Base-by-base conservation (phyloP, 2,113 vertebrate species). In the Oxygymnocypris stewartii region DNA sequence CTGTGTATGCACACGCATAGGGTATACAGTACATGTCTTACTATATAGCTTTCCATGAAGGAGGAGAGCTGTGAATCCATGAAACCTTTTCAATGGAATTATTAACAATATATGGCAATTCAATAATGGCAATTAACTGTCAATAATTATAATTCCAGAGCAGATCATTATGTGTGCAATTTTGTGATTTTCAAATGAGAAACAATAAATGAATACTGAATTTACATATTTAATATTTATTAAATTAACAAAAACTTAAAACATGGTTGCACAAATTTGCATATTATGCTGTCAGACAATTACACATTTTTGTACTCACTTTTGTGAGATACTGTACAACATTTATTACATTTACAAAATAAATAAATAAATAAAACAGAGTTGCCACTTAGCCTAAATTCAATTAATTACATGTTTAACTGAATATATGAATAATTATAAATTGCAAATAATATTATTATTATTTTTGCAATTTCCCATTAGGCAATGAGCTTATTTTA, bases 1-100 rank as follows among this genome's bases (percentile, higher is more conserved):
- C 82, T 77, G 79, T 77, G 84, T 73, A 84, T 80, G 54, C 74
- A 86, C 84, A 74, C 76, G 25, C 87, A 88, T 88, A 85, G 47
- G 44, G 67, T 74, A 35, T 28, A 80, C 74, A 44, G 35, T 7
- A 40, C 63, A 51, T 35, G n/a, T 54, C 69, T 74, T 74, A 74
- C 31, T 42, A 40, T 20, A 11, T 12, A 57, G 49, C 49, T 51
- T 71, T 49, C 20, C 49, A 28, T 74, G 35, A 84, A 84, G 69
- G 18, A 40, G 20, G 13, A 84, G 20, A 40, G 59, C 59, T n/a
- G 23, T 3, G 4, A 61, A 63, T 80, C 16, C 25, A 35, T 78
- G 16, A 35, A 35, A 78, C 28, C 31, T 20, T 40, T 73, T 18
- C 16, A 40, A 18, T 35, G 16, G 28, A 40, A 40, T 35, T 40